phyloP scores from a whole-genome alignment of 2,113 vertebrate species.

The Scophthalmus maximus region DNA sequence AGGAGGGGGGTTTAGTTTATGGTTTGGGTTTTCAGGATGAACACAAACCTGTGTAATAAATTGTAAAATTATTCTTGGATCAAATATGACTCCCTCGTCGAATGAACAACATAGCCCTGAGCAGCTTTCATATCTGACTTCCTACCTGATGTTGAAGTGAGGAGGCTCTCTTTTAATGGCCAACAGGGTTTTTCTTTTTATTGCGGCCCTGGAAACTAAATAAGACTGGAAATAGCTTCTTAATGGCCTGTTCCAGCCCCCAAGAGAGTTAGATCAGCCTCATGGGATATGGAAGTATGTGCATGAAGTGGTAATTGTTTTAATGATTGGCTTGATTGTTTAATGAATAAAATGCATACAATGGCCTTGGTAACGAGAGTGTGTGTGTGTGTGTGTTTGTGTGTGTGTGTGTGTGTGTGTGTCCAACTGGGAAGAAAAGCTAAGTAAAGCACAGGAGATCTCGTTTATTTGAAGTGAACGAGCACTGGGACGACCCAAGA shows the following conservation, averaged over 20 bases:
- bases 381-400: background rate
- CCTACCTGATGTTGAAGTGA: background rate
- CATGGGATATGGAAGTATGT: background rate
- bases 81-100: background rate
- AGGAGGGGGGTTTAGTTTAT: background rate
- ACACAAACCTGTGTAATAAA: background rate
- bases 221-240: slow-evolving; percentile 1
- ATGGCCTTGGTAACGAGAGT: background rate
- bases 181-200: background rate
- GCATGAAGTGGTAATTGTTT: background rate
- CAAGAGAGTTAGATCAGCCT: background rate
- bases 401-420: background rate
- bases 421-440: too few relatives aligned
- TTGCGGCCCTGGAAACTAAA: background rate
- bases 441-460: too few relatives aligned
- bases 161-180: background rate
- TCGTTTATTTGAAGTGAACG: too few relatives aligned
- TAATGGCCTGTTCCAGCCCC: background rate
- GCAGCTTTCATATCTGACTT: background rate
- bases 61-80: background rate
- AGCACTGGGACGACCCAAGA: too few relatives aligned
- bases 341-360: slow-evolving; percentile 1
- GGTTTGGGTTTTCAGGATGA: background rate
- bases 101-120: background rate
- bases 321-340: slow-evolving; percentile 6